phyloP scores from a whole-genome alignment of 2,113 vertebrate genomes.

The Alectura lathami region DNA sequence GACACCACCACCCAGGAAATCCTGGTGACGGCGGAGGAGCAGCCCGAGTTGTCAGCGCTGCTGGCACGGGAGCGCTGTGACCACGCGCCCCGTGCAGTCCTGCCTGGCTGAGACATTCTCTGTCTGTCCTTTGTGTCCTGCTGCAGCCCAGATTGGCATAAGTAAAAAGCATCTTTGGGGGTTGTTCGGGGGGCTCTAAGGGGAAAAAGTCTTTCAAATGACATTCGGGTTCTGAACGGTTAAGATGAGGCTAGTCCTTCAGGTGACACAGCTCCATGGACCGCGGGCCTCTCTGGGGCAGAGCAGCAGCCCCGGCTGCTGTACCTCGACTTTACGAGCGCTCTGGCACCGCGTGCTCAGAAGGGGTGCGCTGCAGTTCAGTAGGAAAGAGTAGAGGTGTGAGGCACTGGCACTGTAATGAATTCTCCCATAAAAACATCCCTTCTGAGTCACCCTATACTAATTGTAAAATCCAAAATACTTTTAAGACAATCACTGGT shows the following conservation, averaged over 20 bases:
- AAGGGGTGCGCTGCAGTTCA: background rate
- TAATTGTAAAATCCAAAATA: background rate
- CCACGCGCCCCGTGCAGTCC: fast-evolving
- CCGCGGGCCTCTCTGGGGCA: background rate
- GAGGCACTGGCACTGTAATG: conserved; percentile 41
- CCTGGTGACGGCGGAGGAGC: background rate
- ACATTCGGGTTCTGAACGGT: background rate
- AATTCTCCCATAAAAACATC: background rate
- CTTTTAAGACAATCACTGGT: background rate
- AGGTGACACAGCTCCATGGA: background rate
- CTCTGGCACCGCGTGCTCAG: background rate
- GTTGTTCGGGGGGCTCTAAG: conserved; percentile 14
- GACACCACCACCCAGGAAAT: fast-evolving
- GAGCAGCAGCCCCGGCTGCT: background rate
- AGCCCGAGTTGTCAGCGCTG: background rate
- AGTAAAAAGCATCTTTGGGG: conserved; percentile 13
- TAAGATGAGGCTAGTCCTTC: background rate
- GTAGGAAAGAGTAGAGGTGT: background rate
- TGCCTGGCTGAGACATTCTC: background rate
- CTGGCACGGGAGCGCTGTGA: fast-evolving
- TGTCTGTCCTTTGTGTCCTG: background rate
- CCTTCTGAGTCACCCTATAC: background rate
- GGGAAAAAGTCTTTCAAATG: background rate
- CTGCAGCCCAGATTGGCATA: background rate
- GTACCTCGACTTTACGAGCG: background rate